Base-by-base conservation (phyloP, 2,888 invertebrate species). In the Amphipoea lucens region DNA sequence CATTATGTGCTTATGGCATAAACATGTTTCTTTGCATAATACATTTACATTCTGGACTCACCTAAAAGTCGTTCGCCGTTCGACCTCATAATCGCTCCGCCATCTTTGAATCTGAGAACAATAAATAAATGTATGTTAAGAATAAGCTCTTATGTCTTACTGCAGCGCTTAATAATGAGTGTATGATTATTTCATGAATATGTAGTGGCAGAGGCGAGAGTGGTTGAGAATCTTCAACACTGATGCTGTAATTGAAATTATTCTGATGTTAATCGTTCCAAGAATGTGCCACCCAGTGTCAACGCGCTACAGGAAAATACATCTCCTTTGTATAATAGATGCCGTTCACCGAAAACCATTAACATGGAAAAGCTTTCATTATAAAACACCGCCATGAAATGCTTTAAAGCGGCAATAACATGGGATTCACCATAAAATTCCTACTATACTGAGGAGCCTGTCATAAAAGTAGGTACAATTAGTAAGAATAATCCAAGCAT, bases 91-190 rank as follows among this genome's bases (percentile, higher is more conserved):
- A 96, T 93, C 94, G 94, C 90, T 87, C 89, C 91, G 92, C 92
- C 96, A 96, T 96, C 89, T 91, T 94, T 90, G 89, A 90, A 95
- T 94, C 96, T 96, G 96, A 68, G 90, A 94, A 93, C 90, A 96
- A 93, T 91, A 90, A 91, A 89, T 83, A 87, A 79, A 88, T 76
- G 76, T 82, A 87, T 73, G 87, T 87, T 87, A 79, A 83, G 78
- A 79, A 84, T 78, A 57, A 62, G 72, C 36, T 76, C 67, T 67
- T 48, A 74, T 74, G 40, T 78, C 69, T 79, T 75, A 70, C 20
- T 69, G 54, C 29, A n/a, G 12, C 11, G 72, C n/a, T 79, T 48
- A 45, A 74, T 75, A 63, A 75, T 83, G 20, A 51, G 29, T 82
- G 20, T 57, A 69, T 77, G 57, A 76, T 81, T 74, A 71, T 71